Conservation (phyloP, 2,113 vertebrate species). For the Serinus canaria region DNA sequence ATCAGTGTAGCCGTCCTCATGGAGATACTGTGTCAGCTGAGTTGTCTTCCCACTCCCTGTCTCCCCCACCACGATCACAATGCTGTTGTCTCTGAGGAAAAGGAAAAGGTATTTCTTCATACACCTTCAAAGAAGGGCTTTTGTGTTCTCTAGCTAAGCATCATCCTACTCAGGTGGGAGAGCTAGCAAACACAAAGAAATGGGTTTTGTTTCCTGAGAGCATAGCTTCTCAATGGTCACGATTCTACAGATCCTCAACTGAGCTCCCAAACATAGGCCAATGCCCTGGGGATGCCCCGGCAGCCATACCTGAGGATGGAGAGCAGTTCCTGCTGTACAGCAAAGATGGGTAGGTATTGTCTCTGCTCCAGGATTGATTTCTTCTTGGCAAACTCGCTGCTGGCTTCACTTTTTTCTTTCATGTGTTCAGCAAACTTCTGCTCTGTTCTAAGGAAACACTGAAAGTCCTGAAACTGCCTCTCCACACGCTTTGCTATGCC, state of each 20-base stretch:
- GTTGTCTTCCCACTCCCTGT: slow-evolving; percentile 98
- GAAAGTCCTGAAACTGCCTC: background rate
- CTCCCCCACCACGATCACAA: slow-evolving; percentile 97
- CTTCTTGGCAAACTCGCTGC: slow-evolving; percentile 96
- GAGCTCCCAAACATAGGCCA: background rate
- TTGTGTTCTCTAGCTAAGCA: background rate
- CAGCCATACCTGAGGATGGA: slow-evolving; percentile 89
- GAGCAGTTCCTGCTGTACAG: slow-evolving; percentile 93
- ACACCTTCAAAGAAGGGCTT: background rate
- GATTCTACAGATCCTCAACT: background rate
- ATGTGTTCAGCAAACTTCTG: slow-evolving; percentile 99
- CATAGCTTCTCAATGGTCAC: background rate
- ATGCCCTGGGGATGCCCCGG: background rate
- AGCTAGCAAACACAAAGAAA: background rate
- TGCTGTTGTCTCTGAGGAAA: slow-evolving; percentile 91
- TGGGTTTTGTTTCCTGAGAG: background rate
- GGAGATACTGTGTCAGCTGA: slow-evolving; percentile 96
- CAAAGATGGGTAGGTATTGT: slow-evolving; percentile 96
- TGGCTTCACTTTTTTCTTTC: slow-evolving; percentile 93
- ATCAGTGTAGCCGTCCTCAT: slow-evolving; percentile 95
- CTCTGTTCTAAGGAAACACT: slow-evolving; percentile 79
- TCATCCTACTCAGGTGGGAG: background rate
- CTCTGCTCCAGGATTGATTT: slow-evolving; percentile 94
- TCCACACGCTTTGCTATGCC: background rate
- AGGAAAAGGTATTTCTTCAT: background rate